Percentiles rank a stretch among this genome's conserved stretches.
These are phyloP conservation scores for Coelopa pilipes DNA, from an alignment of 2,888 invertebrate species.

Conservation along the genomic window DNA sequence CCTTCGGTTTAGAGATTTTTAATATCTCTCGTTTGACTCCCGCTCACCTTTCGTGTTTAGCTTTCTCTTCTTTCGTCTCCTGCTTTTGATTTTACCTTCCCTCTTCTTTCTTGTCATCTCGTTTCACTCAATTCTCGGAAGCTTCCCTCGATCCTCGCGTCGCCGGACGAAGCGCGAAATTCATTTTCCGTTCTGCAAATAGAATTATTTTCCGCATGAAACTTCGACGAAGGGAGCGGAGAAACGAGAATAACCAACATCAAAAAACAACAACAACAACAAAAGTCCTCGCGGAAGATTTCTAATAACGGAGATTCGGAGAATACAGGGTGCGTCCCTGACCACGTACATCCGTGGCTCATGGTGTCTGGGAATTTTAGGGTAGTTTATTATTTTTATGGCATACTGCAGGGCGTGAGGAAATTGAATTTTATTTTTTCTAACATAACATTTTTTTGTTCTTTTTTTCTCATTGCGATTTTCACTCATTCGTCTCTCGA, in stretches of 20 bases:
- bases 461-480: no score
- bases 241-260: background rate
- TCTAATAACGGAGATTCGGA: slow-evolving; percentile 10
- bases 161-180: background rate
- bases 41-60: background rate
- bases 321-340: background rate
- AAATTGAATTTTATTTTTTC: no score
- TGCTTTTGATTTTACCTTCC: no score
- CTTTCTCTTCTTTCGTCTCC: background rate
- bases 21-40: background rate
- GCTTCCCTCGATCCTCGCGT: background rate
- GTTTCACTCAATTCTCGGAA: background rate
- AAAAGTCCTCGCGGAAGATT: background rate
- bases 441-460: no score
- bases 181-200: slow-evolving; percentile 22
- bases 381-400: no score
- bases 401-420: no score
- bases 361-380: no score
- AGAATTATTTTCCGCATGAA: slow-evolving; percentile 29
- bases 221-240: background rate
- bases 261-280: background rate
- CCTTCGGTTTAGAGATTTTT: no score
- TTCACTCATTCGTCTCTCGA: no score
- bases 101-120: no score
- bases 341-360: no score